These are phyloP conservation scores for Oligia latruncula DNA, from an alignment of 2,888 invertebrate genomes.

Conservation along the genomic window DNA sequence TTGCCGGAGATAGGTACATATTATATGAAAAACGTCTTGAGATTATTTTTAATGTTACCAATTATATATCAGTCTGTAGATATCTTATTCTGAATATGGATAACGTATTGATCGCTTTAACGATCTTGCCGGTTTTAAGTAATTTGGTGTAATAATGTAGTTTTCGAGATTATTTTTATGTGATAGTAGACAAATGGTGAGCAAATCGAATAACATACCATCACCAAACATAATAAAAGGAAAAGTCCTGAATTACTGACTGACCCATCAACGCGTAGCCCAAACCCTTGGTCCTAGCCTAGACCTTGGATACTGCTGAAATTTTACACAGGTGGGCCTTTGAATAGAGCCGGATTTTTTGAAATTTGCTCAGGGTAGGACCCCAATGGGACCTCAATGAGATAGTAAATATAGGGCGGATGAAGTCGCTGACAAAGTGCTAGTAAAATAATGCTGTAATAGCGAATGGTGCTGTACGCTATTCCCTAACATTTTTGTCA, in stretches of 20 bases:
- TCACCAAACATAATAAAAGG: too few relatives aligned
- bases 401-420: too few relatives aligned
- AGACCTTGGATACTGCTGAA: too few relatives aligned
- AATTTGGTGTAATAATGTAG: not conserved
- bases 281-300: too few relatives aligned
- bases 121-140: not conserved
- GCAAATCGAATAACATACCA: not conserved
- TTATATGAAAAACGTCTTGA: not conserved
- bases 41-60: slow-evolving; percentile 1
- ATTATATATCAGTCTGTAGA: slow-evolving; percentile 3
- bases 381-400: too few relatives aligned
- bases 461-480: not conserved
- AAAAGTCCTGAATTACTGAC: too few relatives aligned
- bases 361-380: too few relatives aligned
- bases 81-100: not conserved
- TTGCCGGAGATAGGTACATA: not conserved
- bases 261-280: too few relatives aligned
- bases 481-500: not conserved
- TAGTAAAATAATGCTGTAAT: not conserved
- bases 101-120: not conserved
- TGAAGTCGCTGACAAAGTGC: not conserved
- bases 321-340: too few relatives aligned
- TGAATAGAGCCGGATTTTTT: too few relatives aligned
- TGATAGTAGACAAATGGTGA: not conserved
- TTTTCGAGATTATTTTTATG: not conserved